Base-by-base conservation (phyloP, 1,140 invertebrate genomes). In the Drosophila pruinosa region DNA sequence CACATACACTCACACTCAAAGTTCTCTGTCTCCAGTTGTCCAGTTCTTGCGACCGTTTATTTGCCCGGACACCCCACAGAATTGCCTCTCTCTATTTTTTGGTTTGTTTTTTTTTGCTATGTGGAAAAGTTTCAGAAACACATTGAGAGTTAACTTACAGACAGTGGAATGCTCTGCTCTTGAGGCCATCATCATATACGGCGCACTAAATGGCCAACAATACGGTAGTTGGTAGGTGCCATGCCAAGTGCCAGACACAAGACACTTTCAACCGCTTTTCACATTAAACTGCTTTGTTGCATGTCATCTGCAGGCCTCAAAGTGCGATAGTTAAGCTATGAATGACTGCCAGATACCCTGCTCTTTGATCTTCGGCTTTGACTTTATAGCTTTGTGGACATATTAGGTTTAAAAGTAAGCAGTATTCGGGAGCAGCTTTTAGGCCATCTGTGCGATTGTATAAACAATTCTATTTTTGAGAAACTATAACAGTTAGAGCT, bases 41-140 rank as follows among this genome's bases (percentile, higher is more conserved):
- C 76, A 54, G 70, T 41, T 59, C 31, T 19, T 52, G 63, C 28
- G 34, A 48, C 70, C 74, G 80, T 81, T 86, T 81, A 81, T 83
- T 82, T 83, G 75, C 71, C 34, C 39, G 59, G 75, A 68, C 65
- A 78, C 43, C 59, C 48, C n/a, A n/a, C n/a, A 24, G 67, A 76
- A 71, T 57, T 75, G 50, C 47, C 71, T 52, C 17, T 26, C 26
- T 22, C 6, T 14, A 14, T 19, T 2, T 43, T 2, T 12, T 8
- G n/a, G 14, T 38, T 4, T 38, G 36, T 38, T 12, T n/a, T 8
- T 3, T 8, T 12, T 4, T 38, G 1, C 12, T 19, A 34, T 50
- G 36, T 59, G 34, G 4, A 34, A 68, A 72, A 69, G 36, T 69
- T 61, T 12, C 31, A 12, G 3, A 12, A 2, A 34, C 31, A 6